Conservation (phyloP, 2,797 vertebrate genomes). For the Pampus argenteus region DNA sequence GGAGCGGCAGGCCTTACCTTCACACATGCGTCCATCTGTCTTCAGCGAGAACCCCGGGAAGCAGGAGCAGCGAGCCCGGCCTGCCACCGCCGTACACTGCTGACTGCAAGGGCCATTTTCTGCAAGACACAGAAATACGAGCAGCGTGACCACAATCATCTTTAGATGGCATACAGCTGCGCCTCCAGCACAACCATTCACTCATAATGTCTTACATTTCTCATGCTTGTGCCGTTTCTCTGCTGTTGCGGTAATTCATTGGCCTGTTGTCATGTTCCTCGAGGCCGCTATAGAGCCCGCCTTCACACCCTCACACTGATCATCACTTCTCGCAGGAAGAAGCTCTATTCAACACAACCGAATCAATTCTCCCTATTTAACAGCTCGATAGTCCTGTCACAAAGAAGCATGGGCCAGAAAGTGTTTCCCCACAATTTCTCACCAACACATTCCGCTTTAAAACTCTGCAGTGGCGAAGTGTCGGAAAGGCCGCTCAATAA, state of each 20-base stretch:
- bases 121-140: constrained; percentile 60
- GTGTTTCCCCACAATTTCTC: constrained; percentile 21
- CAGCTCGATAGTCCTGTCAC: constrained; percentile 39
- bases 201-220: constrained; percentile 21
- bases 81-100: constrained; percentile 79
- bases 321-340: constrained; percentile 19
- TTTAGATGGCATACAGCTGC: constrained; percentile 18
- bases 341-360: constrained; percentile 27
- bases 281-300: not conserved
- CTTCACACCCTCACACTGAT: constrained; percentile 22
- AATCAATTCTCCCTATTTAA: constrained; percentile 56
- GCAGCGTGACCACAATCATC: constrained; percentile 8
- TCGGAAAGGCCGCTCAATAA: constrained; percentile 2
- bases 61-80: constrained; percentile 87
- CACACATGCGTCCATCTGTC: constrained; percentile 86
- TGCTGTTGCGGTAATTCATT: constrained; percentile 7
- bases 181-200: constrained; percentile 19
- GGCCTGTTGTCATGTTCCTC: not conserved
- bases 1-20: constrained; percentile 72
- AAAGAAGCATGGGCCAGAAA: constrained; percentile 35
- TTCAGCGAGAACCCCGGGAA: constrained; percentile 88
- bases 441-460: constrained; percentile 10
- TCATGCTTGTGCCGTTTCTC: constrained; percentile 18
- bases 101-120: constrained; percentile 89
- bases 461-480: constrained; percentile 3